A percentile compares a stretch with the other conserved stretches of the same genome.
These are phyloP conservation scores for Sericinus montela DNA, from an alignment of 2,888 invertebrate species.

Conservation along the genomic window DNA sequence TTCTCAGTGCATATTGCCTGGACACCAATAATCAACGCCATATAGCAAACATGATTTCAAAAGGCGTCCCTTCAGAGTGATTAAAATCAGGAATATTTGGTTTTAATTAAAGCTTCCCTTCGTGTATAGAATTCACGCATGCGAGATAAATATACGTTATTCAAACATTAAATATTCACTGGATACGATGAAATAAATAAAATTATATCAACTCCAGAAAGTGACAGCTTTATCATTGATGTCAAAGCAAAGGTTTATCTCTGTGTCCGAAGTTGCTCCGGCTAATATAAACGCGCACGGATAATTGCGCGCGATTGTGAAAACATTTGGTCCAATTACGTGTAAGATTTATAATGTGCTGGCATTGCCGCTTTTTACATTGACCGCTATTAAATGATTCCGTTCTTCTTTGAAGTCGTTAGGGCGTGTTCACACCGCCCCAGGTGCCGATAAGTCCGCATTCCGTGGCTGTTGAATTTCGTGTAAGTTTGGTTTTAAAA, in stretches of 20 bases:
- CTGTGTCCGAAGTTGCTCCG: not conserved
- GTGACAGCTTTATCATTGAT: not conserved
- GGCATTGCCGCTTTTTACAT: slow-evolving; percentile 10
- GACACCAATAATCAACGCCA: no score
- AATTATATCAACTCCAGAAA: not conserved
- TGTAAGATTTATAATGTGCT: slow-evolving; percentile 17
- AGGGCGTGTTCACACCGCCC: not conserved
- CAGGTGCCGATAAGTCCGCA: not conserved
- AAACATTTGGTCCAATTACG: slow-evolving; percentile 16
- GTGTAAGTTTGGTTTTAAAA: not conserved
- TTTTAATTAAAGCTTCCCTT: no score
- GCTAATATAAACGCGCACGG: slow-evolving; percentile 3
- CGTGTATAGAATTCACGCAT: no score
- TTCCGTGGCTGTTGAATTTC: not conserved
- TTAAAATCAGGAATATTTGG: no score
- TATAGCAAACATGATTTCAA: no score
- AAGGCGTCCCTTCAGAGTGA: no score
- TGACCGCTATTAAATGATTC: slow-evolving; percentile 2
- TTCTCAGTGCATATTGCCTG: no score
- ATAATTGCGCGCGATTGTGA: slow-evolving; percentile 17
- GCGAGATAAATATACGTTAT: no score
- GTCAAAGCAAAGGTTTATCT: not conserved
- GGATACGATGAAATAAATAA: no score
- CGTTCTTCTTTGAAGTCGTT: not conserved
- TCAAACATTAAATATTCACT: no score